phyloP scores from a whole-genome alignment of 2,888 invertebrate genomes.

The Brachylomia viminalis region DNA sequence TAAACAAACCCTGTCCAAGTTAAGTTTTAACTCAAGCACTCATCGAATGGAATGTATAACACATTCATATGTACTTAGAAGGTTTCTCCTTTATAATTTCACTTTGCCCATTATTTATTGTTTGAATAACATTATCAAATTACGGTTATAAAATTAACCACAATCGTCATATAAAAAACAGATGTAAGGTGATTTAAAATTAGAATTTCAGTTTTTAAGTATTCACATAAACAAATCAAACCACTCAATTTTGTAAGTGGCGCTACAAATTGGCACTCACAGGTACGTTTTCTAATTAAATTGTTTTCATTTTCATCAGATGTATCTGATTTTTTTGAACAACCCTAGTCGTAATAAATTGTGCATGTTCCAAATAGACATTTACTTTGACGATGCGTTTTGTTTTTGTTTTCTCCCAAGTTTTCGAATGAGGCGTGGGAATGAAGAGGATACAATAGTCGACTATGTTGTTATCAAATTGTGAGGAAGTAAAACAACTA shows the following conservation, averaged over 20 bases:
- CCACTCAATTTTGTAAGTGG: neutral
- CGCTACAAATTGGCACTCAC: no score
- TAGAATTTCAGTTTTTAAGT: neutral
- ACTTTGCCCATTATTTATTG: neutral
- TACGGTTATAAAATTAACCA: neutral
- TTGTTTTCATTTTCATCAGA: neutral
- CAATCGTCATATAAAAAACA: no score
- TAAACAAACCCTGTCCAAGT: neutral
- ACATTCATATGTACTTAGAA: neutral
- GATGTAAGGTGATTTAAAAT: neutral
- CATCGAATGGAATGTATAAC: no score
- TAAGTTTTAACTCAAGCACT: neutral
- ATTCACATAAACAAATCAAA: neutral
- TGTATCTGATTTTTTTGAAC: no score
- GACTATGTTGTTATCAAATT: conserved; percentile 31
- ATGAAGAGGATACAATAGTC: neutral
- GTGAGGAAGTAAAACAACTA: neutral
- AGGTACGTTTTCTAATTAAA: neutral
- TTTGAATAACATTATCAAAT: neutral
- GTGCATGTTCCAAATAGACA: conserved; percentile 54
- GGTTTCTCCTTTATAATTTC: neutral
- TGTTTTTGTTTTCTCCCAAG: conserved; percentile 45
- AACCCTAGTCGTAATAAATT: conserved; percentile 37
- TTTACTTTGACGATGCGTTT: conserved; percentile 44
- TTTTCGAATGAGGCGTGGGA: conserved; percentile 46